Evolutionary conservation across 2,797 vertebrate genomes (phyloP).

Genomic region (Diceros bicornis): DNA sequence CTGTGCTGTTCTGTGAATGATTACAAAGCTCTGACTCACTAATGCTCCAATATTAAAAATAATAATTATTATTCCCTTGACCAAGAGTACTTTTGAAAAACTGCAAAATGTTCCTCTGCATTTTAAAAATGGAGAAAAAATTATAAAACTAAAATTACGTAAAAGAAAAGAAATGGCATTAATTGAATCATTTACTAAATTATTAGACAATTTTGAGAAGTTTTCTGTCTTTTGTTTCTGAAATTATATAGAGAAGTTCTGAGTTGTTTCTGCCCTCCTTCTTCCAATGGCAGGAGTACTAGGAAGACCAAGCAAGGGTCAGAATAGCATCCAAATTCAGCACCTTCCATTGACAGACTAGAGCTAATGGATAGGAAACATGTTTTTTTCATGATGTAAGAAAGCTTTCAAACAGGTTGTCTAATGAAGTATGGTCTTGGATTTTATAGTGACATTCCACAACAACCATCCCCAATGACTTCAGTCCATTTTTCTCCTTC

Average conservation of each 20-base stretch:
- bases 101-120: background rate
- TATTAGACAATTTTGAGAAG: background rate
- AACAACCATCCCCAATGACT: background rate
- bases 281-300: background rate
- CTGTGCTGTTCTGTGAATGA: conserved; percentile 67
- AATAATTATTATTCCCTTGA: conserved; percentile 58
- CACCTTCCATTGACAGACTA: conserved; percentile 20
- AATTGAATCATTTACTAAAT: background rate
- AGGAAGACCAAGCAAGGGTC: background rate
- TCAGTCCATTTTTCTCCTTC: conserved; percentile 57
- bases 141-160: background rate
- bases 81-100: conserved; percentile 39
- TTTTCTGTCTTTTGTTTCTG: background rate
- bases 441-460: conserved; percentile 49
- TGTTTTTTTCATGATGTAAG: conserved; percentile 74
- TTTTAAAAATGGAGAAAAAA: conserved; percentile 44
- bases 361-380: conserved; percentile 68
- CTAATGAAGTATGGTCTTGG: background rate
- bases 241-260: conserved; percentile 16
- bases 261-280: background rate
- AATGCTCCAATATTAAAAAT: conserved; percentile 58
- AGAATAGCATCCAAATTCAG: background rate
- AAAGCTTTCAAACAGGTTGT: conserved; percentile 69
- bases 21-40: conserved; percentile 75
- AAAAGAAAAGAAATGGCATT: background rate